Conservation (phyloP, 2,797 vertebrate species). For the Benthosema pterotum region DNA sequence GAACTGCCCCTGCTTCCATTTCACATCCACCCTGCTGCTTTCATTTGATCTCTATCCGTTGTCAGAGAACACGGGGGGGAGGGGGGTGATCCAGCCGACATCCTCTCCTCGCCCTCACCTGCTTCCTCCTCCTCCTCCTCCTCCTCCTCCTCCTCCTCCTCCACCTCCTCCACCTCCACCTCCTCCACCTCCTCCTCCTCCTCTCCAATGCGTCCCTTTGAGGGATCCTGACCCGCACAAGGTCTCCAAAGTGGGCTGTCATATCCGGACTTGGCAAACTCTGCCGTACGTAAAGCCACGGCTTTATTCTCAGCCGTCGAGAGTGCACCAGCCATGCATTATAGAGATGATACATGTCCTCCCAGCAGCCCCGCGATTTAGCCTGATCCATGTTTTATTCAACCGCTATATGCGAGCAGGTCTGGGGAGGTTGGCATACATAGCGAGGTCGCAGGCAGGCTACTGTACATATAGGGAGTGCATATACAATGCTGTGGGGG, state of each 20-base stretch:
- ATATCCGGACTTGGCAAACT: constrained; percentile 39
- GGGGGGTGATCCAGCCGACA: background rate
- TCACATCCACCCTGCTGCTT: background rate
- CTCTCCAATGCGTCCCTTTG: constrained; percentile 2
- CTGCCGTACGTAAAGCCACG: constrained; percentile 14
- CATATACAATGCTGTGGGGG: background rate
- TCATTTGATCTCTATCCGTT: background rate
- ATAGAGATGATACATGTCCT: constrained; percentile 19
- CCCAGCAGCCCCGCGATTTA: constrained; percentile 31
- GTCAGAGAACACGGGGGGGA: background rate
- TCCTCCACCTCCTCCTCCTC: background rate
- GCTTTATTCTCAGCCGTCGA: constrained; percentile 6
- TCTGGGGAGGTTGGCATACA: constrained; percentile 12
- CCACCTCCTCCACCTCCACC: background rate
- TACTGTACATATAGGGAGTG: background rate
- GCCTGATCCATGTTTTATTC: constrained; percentile 24
- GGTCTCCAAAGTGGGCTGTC: constrained; percentile 26
- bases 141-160: background rate
- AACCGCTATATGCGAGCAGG: constrained; percentile 2
- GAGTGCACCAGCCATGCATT: constrained; percentile 8
- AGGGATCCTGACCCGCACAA: constrained; percentile 23
- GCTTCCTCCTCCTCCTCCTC: background rate
- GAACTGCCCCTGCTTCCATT: background rate
- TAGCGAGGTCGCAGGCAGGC: background rate
- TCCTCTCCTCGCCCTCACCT: constrained; percentile 6